Evolutionary conservation across 2,113 vertebrate species (phyloP), one percentile per base, ranked within the genome.

Genomic region (Crotalus horridus): DNA sequence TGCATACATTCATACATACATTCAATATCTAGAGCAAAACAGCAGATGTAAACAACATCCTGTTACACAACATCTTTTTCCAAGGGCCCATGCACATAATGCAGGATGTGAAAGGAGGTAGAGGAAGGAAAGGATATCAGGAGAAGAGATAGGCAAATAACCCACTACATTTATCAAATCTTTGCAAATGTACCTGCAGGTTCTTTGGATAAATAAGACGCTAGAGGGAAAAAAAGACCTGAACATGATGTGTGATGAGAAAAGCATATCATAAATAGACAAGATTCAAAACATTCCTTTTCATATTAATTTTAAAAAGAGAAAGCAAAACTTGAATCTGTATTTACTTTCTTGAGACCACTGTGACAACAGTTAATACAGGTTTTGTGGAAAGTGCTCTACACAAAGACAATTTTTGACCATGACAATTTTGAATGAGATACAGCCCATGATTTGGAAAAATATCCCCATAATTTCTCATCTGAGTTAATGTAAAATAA

Each of bases 31-130:
- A 93, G 89, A 93, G 26, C 17, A 93, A 92, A 90, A 61, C 85
- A 81, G 55, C 46, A 92, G 59, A 91, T 46, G 54, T 61, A 96
- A 95, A 94, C 6, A 94, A 64, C 54, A 81, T 64, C 29, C 54
- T 5, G 11, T 29, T 87, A 92, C n/a, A 90, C 54, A 90, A 91
- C 3, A 58, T 89, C 39, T 93, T 86, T 94, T 8, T 51, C 54
- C 91, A 93, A 91, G 59, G 81, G 53, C 54, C 69, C 74, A 86
- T 91, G 85, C 87, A 94, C 58, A 54, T 24, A 87, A 92, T 85
- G 91, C 0, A 0, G 33, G 90, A 33, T 20, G 7, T 85, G n/a
- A 94, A 92, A 87, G 55, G 39, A 92, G 89, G 94, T 24, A 6
- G 39, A 87, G 43, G 20, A 46, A 29, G 85, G 56, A 69, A 88